phyloP scores from a whole-genome alignment of 2,888 invertebrate genomes.

The Tolmerus cingulatus region DNA sequence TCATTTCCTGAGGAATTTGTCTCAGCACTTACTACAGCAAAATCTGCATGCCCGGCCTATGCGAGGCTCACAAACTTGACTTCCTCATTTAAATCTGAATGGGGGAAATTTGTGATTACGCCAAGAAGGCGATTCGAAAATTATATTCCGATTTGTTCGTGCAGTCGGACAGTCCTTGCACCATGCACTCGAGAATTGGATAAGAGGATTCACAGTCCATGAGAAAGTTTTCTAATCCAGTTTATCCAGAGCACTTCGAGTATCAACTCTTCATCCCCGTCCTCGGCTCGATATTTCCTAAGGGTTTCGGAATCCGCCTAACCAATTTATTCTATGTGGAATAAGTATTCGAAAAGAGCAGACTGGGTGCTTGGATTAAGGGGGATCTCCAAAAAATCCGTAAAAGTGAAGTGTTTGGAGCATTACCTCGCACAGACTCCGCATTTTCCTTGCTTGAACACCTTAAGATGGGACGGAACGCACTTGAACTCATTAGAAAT shows the following conservation, averaged over 20 bases:
- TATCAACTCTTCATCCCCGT: neutral
- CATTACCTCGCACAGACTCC: neutral
- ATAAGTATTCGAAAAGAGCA: neutral
- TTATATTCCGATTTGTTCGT: neutral
- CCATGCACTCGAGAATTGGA: neutral
- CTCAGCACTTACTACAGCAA: neutral
- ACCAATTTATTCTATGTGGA: neutral
- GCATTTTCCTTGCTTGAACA: neutral
- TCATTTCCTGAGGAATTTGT: neutral
- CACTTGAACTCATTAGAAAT: neutral
- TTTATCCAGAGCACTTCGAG: neutral
- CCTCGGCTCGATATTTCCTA: neutral
- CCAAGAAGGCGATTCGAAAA: neutral
- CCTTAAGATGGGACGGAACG: neutral
- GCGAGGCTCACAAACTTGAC: neutral
- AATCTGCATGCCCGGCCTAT: neutral
- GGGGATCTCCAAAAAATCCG: neutral
- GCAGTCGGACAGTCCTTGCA: neutral
- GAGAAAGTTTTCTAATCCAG: neutral
- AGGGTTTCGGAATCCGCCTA: neutral
- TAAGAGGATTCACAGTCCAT: neutral
- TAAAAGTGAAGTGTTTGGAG: neutral
- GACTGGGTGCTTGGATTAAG: neutral
- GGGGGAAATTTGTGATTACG: neutral
- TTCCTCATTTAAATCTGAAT: neutral